Base-by-base conservation (phyloP, 64 coral and sea anemone genomes). In the Catalaphyllia jardinei region DNA sequence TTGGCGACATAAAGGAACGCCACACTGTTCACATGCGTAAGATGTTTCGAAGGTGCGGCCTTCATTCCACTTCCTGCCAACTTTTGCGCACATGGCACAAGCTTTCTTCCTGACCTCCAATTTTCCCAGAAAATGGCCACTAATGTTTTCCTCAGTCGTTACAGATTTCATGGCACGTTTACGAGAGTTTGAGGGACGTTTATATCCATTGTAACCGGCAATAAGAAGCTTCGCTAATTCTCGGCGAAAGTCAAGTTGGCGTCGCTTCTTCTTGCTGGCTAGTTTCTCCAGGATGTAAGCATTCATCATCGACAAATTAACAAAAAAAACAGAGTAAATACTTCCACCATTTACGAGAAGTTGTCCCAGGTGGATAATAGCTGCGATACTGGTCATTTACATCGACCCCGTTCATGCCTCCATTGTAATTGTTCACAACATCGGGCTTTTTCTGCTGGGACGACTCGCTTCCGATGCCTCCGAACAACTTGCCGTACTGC, bases 331-430 rank as follows among this genome's bases (percentile, higher is more conserved):
- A 82, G 29, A 90, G 16, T 29, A 75, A 73, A 30, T 90, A 90
- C 16, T 90, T 90, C 77, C 88, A 77, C 73, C 87, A 90, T 59
- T 90, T n/a, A n/a, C n/a, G n/a, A n/a, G n/a, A n/a, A n/a, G n/a
- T 90, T 50, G 78, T 61, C 14, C 75, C 35, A 29, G 87, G 75
- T 67, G 62, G 13, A 30, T 80, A 79, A 19, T 89, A 89, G 61
- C 76, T 89, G 16, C 46, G 3, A 28, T 89, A 80, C 52, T 89
- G 77, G 67, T 80, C 77, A 22, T 72, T 72, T 2, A 80, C 27
- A 65, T 89, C 62, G n/a, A 89, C 25, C 28, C 88, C 63, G 17
- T 89, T 80, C 77, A 80, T 80, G 24, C 88, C 79, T n/a, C 10
- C 12, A 28, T 80, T 89, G 17, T 89, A 89, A 60, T 79, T 60